These are phyloP conservation scores for Cardiocondyla obscurior DNA, from an alignment of 1,140 invertebrate species.

Conservation along the genomic window DNA sequence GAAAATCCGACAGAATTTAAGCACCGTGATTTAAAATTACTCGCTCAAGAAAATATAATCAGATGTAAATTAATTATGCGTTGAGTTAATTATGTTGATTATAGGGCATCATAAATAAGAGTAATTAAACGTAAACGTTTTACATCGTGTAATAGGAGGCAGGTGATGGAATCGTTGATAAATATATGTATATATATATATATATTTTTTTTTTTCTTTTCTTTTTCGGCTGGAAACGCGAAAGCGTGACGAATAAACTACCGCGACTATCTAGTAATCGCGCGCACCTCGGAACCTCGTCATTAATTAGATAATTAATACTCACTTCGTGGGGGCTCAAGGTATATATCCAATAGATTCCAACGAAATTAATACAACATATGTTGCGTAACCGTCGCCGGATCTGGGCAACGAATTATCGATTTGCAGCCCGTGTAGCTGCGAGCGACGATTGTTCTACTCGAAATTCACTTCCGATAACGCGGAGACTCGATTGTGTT, in stretches of 20 bases:
- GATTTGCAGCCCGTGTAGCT: slow-evolving; percentile 51
- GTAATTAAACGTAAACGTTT: background rate
- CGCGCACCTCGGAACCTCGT: background rate
- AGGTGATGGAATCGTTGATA: background rate
- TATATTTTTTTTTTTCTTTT: too few relatives aligned
- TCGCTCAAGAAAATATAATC: background rate
- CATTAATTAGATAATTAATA: slow-evolving; percentile 49
- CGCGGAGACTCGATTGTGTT: slow-evolving; percentile 56
- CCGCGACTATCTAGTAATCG: slow-evolving; percentile 22
- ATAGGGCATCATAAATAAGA: background rate
- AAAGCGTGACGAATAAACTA: slow-evolving; percentile 11
- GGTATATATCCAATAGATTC: slow-evolving; percentile 28
- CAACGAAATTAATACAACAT: slow-evolving; percentile 45
- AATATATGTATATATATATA: too few relatives aligned
- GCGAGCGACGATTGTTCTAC: slow-evolving; percentile 52
- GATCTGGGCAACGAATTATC: slow-evolving; percentile 64
- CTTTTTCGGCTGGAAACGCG: background rate
- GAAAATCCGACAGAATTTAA: background rate
- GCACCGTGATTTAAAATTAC: background rate
- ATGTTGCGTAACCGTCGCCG: slow-evolving; percentile 44
- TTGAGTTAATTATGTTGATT: background rate
- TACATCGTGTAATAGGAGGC: too few relatives aligned
- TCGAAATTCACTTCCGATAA: slow-evolving; percentile 59
- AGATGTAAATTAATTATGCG: background rate
- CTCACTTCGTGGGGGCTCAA: slow-evolving; percentile 24